Percentiles rank a stretch among this genome's conserved stretches.
These are phyloP conservation scores for Calvadosia cruxmelitensis DNA, from an alignment of 30 jellyfish, hydroid and myxozoan genomes.

Conservation along the genomic window DNA sequence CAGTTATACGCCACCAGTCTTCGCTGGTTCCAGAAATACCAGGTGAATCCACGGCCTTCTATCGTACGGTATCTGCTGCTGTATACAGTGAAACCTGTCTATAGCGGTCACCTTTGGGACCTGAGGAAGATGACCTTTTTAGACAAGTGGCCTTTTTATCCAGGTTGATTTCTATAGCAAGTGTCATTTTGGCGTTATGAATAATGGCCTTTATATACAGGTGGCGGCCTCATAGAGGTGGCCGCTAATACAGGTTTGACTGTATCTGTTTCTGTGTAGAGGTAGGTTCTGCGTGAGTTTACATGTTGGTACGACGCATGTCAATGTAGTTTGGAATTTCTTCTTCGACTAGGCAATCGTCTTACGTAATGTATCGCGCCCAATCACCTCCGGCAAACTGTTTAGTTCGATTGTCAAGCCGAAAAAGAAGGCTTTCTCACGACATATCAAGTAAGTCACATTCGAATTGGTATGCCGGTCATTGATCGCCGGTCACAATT, in stretches of 20 bases:
- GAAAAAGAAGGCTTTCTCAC: slow-evolving; percentile 66
- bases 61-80: not conserved
- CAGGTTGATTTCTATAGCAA: too few relatives aligned
- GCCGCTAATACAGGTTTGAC: too few relatives aligned
- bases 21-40: slow-evolving; percentile 92
- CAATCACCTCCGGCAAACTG: slow-evolving; percentile 61
- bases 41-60: slow-evolving; percentile 6
- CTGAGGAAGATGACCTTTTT: too few relatives aligned
- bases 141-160: too few relatives aligned
- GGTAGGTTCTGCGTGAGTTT: not conserved
- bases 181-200: too few relatives aligned
- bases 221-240: too few relatives aligned
- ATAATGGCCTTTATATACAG: too few relatives aligned
- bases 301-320: not conserved
- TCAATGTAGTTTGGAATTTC: not conserved
- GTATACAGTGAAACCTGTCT: not conserved
- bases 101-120: not conserved
- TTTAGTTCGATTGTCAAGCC: slow-evolving; percentile 53
- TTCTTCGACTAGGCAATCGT: slow-evolving; percentile 57
- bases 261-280: too few relatives aligned
- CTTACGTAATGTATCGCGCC: slow-evolving; percentile 79
- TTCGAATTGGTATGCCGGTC: not conserved
- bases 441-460: slow-evolving; percentile 67
- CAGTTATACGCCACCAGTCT: slow-evolving; percentile 79
- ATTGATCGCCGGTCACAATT: not conserved